Conservation (phyloP, 2,113 vertebrate genomes). For the Marmota flaviventris region DNA sequence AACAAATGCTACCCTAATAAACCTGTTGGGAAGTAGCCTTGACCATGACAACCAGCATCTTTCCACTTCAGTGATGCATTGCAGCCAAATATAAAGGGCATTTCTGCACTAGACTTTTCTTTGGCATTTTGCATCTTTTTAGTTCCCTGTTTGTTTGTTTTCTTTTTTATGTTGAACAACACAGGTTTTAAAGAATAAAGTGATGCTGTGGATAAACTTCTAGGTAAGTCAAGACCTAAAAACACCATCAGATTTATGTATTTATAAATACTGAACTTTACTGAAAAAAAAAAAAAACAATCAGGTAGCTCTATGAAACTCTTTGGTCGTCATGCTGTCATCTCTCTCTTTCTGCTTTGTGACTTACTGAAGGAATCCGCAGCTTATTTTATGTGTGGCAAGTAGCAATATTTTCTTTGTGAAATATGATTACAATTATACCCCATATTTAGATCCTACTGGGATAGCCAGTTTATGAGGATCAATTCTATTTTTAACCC, state of each 20-base stretch:
- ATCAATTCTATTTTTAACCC: not conserved
- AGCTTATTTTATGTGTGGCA: not conserved
- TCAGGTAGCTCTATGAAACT: not conserved
- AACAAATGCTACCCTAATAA: not conserved
- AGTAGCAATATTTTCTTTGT: not conserved
- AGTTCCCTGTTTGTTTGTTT: not conserved
- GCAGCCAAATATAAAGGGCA: not conserved
- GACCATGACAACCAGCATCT: not conserved
- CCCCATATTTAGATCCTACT: not conserved
- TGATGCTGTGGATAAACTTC: not conserved
- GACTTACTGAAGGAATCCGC: not conserved
- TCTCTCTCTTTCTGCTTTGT: not conserved
- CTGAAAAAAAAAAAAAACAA: not conserved
- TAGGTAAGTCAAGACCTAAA: not conserved
- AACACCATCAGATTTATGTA: not conserved
- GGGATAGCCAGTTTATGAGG: not conserved
- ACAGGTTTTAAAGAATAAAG: constrained; percentile 14
- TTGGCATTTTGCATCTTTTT: not conserved
- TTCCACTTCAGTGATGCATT: not conserved
- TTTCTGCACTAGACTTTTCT: not conserved
- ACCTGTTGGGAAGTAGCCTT: not conserved
- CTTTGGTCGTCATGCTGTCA: not conserved
- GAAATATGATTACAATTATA: not conserved
- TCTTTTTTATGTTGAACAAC: not conserved
- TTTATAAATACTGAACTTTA: not conserved